Evolutionary conservation across 2,797 vertebrate species (phyloP).

Genomic region (Betta splendens): DNA sequence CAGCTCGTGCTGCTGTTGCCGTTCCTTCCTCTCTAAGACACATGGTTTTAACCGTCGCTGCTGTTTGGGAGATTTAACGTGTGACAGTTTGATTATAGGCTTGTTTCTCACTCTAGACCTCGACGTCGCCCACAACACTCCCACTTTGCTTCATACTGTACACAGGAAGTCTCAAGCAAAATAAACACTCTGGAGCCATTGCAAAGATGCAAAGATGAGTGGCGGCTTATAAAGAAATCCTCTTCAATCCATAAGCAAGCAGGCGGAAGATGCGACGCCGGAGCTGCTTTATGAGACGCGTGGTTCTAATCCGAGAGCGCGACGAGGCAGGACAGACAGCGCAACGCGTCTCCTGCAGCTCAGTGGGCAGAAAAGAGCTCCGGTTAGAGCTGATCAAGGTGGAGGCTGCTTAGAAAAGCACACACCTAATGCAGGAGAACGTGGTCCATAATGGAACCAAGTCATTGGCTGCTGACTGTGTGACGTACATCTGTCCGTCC

Average conservation of each 20-base stretch:
- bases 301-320: conserved; percentile 40
- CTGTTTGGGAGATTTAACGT: background rate
- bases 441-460: too few species aligned
- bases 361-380: conserved; percentile 13
- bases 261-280: conserved; percentile 11
- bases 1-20: background rate
- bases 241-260: conserved; percentile 27
- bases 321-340: background rate
- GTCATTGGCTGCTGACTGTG: too few species aligned
- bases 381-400: background rate
- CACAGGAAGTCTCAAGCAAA: background rate
- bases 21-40: background rate
- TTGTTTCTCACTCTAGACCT: background rate
- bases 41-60: background rate
- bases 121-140: background rate
- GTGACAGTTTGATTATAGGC: background rate
- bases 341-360: conserved; percentile 3
- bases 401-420: too few species aligned
- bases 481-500: too few species aligned
- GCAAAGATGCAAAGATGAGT: conserved; percentile 37
- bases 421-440: too few species aligned
- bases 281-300: conserved; percentile 43
- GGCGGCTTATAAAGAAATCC: conserved; percentile 37
- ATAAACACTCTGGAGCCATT: background rate
- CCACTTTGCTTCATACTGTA: background rate